Base-by-base conservation (phyloP, 64 coral and sea anemone species). In the Stylophora pistillata region DNA sequence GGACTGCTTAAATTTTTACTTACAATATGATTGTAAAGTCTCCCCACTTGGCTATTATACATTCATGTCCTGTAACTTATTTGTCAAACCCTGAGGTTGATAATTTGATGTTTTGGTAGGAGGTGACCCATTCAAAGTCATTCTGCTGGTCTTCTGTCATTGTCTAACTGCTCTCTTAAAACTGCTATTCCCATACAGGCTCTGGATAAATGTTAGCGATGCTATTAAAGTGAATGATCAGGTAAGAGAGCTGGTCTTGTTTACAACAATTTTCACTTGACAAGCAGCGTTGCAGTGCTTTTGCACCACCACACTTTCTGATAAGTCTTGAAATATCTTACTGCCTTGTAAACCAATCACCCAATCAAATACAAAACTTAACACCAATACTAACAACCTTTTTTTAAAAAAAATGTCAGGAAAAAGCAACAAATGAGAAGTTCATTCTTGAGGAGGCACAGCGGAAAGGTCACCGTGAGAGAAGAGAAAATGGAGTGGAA, bases 341-440 rank as follows among this genome's bases (percentile, higher is more conserved):
- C 21, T 25, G 25, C 21, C 10, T 66, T 60, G 21, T 66, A n/a
- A 66, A 9, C 63, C 20, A 66, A 10, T 21, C n/a, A 11, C 18
- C 18, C 18, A 65, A 9, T 65, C 25, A 7, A 65, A 0, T 20
- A 0, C 25, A 23, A 23, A 26, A 71, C 31, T 17, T 25, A n/a
- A 53, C n/a, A 85, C 27, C 34, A n/a, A 28, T 27, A 53, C 29
- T 75, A 15, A 30, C 55, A 30, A 11, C 62, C 11, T 54, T 21
- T 21, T 21, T 53, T 2, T 89, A 57, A 12, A 59, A 61, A 64
- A 64, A 25, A 86, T 37, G 79, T 57, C n/a, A 99, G 97, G 93
- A 93, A 63, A 93, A 90, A 23, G 97, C 97, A 5, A 99, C 97
- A 26, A 89, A 91, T 31, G 97, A 99, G 77, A 99, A 99, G 76